phyloP scores from a whole-genome alignment of 2,888 invertebrate species.

The Lasioglossum villosulum region DNA sequence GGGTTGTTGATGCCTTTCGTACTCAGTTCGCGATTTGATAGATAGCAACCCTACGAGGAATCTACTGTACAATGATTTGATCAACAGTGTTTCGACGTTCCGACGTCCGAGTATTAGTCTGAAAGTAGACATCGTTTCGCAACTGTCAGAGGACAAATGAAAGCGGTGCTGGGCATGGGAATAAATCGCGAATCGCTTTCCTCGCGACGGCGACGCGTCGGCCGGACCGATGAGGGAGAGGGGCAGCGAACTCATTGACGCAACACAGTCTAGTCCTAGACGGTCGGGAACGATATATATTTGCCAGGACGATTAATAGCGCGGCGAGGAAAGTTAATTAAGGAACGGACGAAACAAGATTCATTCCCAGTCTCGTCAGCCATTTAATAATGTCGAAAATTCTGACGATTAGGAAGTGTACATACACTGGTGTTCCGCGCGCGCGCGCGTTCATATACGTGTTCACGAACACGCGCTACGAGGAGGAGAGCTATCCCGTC shows the following conservation, averaged over 20 bases:
- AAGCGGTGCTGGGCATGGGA: not conserved
- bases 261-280: not conserved
- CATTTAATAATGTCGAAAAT: slow-evolving; percentile 78
- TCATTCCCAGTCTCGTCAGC: slow-evolving; percentile 73
- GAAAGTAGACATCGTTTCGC: not conserved
- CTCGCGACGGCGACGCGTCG: not conserved
- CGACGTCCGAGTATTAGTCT: not conserved
- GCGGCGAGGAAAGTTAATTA: slow-evolving; percentile 73
- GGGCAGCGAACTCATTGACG: not conserved
- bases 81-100: not conserved
- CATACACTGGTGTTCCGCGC: not conserved
- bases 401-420: slow-evolving; percentile 70
- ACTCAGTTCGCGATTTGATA: too few relatives aligned
- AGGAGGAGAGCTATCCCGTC: slow-evolving; percentile 43
- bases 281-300: slow-evolving; percentile 12
- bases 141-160: not conserved
- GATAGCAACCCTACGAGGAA: too few relatives aligned
- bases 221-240: too few relatives aligned
- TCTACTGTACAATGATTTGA: not conserved
- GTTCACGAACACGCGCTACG: not conserved
- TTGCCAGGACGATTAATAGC: slow-evolving; percentile 62
- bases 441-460: not conserved
- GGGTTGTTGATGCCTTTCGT: too few relatives aligned
- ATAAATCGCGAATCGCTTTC: slow-evolving; percentile 11
- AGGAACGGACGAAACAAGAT: slow-evolving; percentile 70